Conservation (phyloP, 2,797 vertebrate genomes). For the Sebastes nivosus region DNA sequence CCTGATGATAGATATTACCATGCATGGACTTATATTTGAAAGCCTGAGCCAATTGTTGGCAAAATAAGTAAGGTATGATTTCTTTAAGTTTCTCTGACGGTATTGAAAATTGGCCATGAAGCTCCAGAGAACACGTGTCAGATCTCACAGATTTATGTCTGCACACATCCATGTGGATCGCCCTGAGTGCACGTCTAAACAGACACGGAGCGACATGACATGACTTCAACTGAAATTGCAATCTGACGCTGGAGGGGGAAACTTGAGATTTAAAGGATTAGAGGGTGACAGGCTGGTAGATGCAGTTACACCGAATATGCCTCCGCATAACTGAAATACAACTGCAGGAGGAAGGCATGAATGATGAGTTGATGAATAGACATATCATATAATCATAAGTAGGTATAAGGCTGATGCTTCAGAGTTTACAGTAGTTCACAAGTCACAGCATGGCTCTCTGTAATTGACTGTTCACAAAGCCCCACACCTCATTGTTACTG, state of each 20-base stretch:
- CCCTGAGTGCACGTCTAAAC: constrained; percentile 16
- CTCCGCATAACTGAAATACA: neutral
- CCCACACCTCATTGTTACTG: neutral
- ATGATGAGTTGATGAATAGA: constrained; percentile 6
- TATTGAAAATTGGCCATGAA: neutral
- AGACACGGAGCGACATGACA: constrained; percentile 3
- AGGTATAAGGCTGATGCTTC: neutral
- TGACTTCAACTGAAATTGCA: constrained; percentile 32
- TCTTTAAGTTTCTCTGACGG: constrained; percentile 8
- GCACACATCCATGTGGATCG: neutral
- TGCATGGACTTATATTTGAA: constrained; percentile 4
- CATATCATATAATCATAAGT: constrained; percentile 19
- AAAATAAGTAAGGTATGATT: neutral
- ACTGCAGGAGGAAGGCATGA: neutral
- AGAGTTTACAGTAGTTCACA: neutral
- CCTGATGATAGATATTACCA: constrained; percentile 17
- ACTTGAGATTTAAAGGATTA: constrained; percentile 1
- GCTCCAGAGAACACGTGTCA: neutral
- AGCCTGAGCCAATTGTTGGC: neutral
- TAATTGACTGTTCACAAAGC: neutral
- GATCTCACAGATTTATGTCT: constrained; percentile 25
- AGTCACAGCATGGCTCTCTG: neutral
- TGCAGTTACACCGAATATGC: neutral
- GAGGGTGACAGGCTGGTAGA: neutral
- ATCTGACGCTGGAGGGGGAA: neutral